Percentiles rank a stretch among this genome's conserved stretches.
Conservation (phyloP, 2,113 vertebrate species). For the Nyctereutes procyonoides region DNA sequence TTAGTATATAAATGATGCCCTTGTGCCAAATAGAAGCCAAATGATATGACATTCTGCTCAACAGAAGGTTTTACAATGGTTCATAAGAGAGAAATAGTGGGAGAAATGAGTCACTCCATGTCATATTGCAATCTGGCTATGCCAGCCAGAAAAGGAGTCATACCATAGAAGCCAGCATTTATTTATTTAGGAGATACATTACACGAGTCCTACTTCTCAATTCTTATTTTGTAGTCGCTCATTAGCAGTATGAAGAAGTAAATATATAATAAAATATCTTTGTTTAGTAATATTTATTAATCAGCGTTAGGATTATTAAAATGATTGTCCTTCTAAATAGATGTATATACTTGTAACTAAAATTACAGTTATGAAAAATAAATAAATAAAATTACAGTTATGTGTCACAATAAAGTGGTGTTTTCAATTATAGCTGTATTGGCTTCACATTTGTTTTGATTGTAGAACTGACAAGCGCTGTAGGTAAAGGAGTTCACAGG, state of each 20-base stretch:
- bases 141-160: not conserved
- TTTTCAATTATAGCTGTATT: not conserved
- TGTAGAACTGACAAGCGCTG: not conserved
- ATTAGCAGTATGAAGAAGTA: not conserved
- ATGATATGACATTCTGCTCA: not conserved
- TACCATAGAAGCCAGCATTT: not conserved
- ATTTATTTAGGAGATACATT: not conserved
- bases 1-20: not conserved
- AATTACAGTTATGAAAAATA: not conserved
- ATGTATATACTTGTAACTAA: not conserved
- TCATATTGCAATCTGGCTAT: not conserved
- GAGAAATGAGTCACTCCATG: not conserved
- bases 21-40: not conserved
- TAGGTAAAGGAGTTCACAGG: not conserved
- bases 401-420: not conserved
- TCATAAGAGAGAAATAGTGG: not conserved
- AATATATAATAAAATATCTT: not conserved
- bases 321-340: not conserved
- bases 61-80: not conserved
- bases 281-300: slow-evolving; percentile 16
- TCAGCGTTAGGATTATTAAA: not conserved
- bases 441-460: not conserved
- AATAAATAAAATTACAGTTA: not conserved
- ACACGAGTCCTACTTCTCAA: not conserved
- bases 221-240: not conserved